A percentile compares a stretch with the other conserved stretches of the same genome.
phyloP scores from a whole-genome alignment of 2,888 invertebrate species.

The Ptilodon capucinus region DNA sequence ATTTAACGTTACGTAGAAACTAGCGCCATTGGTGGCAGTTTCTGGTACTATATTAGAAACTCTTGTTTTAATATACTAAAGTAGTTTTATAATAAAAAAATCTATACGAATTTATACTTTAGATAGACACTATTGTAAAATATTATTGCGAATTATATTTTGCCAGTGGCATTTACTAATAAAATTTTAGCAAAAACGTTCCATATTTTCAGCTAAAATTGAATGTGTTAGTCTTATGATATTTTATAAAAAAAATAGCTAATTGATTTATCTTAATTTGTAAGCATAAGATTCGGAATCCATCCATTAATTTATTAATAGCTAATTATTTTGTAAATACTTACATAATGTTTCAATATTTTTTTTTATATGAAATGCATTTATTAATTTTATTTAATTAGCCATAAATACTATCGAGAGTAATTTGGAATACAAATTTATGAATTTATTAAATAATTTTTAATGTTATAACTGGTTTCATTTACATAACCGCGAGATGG shows the following conservation, averaged over 20 bases:
- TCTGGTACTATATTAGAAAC: neutral
- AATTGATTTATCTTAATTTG: neutral
- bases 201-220: neutral
- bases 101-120: conserved; percentile 32
- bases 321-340: conserved; percentile 47
- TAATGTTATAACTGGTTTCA: conserved; percentile 17
- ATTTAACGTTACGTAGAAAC: neutral
- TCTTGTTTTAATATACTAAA: neutral
- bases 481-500: too few species aligned
- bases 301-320: conserved; percentile 49
- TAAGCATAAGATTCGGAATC: conserved; percentile 25
- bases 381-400: conserved; percentile 65
- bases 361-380: conserved; percentile 50
- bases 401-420: conserved; percentile 48
- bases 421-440: conserved; percentile 32
- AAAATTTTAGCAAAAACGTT: neutral
- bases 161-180: conserved; percentile 16
- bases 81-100: conserved; percentile 1
- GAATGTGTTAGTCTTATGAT: neutral
- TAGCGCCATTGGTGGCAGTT: neutral
- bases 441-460: conserved; percentile 42
- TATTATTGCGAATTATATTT: conserved; percentile 9
- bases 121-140: conserved; percentile 28
- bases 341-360: conserved; percentile 26
- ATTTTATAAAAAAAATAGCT: neutral